phyloP scores from a whole-genome alignment of 2,113 vertebrate species.

The Actenoides lindsayi region DNA sequence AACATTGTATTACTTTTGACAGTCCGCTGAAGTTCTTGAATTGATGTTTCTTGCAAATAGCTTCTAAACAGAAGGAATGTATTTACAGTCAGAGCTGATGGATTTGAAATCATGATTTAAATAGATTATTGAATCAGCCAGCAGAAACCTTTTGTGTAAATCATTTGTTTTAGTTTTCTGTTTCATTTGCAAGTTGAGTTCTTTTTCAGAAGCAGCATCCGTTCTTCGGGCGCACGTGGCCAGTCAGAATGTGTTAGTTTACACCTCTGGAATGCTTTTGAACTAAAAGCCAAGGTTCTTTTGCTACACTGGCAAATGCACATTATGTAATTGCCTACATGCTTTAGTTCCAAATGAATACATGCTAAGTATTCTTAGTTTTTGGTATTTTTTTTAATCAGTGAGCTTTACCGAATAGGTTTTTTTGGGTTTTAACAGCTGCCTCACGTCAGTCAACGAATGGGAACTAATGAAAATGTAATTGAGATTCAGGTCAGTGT shows the following conservation, averaged over 20 bases:
- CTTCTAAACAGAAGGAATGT: not conserved
- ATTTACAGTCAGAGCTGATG: slow-evolving; percentile 2
- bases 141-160: not conserved
- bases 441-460: not conserved
- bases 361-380: not conserved
- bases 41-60: not conserved
- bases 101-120: slow-evolving; percentile 6
- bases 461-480: not conserved
- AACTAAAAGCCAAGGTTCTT: not conserved
- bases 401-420: not conserved
- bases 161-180: not conserved
- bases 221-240: not conserved
- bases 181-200: not conserved
- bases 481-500: not conserved
- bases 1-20: slow-evolving; percentile 18
- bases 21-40: not conserved
- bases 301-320: not conserved
- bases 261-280: not conserved
- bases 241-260: not conserved
- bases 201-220: not conserved
- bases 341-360: not conserved
- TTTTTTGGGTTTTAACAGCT: not conserved
- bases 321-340: not conserved
- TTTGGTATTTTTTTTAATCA: not conserved
- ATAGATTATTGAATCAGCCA: slow-evolving; percentile 16